phyloP scores from a whole-genome alignment of 1,140 invertebrate species.

The Ganaspis sp. region DNA sequence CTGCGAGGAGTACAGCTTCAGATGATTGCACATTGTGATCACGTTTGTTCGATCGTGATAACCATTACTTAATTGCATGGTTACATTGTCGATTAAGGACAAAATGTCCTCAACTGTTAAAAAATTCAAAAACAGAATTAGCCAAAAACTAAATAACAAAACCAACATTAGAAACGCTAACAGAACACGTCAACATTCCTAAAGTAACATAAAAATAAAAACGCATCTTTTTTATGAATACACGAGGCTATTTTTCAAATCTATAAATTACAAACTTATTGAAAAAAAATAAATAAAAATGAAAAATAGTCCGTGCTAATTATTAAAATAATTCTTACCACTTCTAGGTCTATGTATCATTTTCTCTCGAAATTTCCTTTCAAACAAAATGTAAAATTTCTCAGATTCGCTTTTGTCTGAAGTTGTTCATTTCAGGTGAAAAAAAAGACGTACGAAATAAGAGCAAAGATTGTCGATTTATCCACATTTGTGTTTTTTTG shows the following conservation, averaged over 20 bases:
- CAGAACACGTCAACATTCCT: too few species aligned
- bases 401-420: too few species aligned
- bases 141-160: slow-evolving; percentile 8
- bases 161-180: not conserved
- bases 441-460: too few species aligned
- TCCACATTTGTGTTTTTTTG: too few species aligned
- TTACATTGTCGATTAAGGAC: slow-evolving; percentile 83
- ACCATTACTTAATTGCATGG: slow-evolving; percentile 81
- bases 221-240: too few species aligned
- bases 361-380: slow-evolving; percentile 56
- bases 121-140: slow-evolving; percentile 33
- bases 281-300: too few species aligned
- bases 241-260: too few species aligned
- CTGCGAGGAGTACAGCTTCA: slow-evolving; percentile 85
- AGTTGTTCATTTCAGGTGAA: too few species aligned
- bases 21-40: slow-evolving; percentile 82
- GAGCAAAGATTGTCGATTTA: too few species aligned
- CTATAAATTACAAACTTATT: too few species aligned
- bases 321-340: slow-evolving; percentile 60
- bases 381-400: not conserved
- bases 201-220: slow-evolving; percentile 41
- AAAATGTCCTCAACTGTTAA: slow-evolving; percentile 83
- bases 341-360: slow-evolving; percentile 30
- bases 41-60: slow-evolving; percentile 80
- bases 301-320: slow-evolving; percentile 28